Conservation (phyloP, 2,113 vertebrate species). For the Tupaia tana region DNA sequence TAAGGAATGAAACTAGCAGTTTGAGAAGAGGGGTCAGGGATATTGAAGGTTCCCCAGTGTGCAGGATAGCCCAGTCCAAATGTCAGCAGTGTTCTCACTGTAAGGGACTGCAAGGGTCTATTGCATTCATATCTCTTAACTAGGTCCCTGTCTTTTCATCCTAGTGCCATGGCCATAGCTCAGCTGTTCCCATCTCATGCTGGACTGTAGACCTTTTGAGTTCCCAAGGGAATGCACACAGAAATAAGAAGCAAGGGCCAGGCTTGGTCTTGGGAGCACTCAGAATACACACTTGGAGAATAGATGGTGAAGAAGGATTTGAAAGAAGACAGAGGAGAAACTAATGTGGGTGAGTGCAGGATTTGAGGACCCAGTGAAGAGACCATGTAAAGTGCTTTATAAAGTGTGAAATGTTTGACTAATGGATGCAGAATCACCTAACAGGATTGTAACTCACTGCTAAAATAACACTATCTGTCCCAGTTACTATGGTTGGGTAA, state of each 20-base stretch:
- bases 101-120: not conserved
- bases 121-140: not conserved
- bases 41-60: not conserved
- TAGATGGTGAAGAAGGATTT: not conserved
- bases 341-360: accelerated
- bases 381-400: not conserved
- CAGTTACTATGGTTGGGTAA: not conserved
- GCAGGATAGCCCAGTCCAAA: accelerated
- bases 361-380: not conserved
- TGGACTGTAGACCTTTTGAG: not conserved
- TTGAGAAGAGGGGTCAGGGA: not conserved
- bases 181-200: no score
- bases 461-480: not conserved
- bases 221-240: not conserved
- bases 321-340: not conserved
- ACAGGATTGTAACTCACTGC: not conserved
- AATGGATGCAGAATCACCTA: not conserved
- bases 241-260: not conserved
- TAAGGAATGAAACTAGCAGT: not conserved
- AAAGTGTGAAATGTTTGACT: not conserved
- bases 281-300: not conserved
- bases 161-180: not conserved
- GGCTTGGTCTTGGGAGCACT: not conserved
- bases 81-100: not conserved
- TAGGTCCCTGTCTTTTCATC: not conserved